A percentile compares a stretch with the other conserved stretches of the same genome.
Evolutionary conservation across 2,888 invertebrate genomes (phyloP).

Genomic region (Melanchra persicariae): DNA sequence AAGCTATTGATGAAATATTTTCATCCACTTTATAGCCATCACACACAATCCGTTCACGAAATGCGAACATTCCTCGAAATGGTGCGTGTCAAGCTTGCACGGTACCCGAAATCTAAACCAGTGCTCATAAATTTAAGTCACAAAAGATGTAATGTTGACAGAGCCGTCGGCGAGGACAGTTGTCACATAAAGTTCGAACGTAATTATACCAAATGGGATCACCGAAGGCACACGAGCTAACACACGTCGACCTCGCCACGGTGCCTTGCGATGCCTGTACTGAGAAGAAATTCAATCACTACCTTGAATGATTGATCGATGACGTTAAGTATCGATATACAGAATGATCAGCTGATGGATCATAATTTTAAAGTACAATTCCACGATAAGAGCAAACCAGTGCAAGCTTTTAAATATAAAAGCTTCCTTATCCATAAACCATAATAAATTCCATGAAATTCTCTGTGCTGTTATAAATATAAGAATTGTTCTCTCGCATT

Average conservation of each 20-base stretch:
- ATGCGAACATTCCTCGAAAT: slow-evolving; percentile 8
- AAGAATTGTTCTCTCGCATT: background rate
- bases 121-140: slow-evolving; percentile 50
- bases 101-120: slow-evolving; percentile 38
- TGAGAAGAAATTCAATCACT: slow-evolving; percentile 84
- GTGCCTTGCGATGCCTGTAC: slow-evolving; percentile 73
- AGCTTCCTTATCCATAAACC: slow-evolving; percentile 35
- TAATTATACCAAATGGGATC: slow-evolving; percentile 89
- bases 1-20: slow-evolving; percentile 18
- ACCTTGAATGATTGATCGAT: slow-evolving; percentile 78
- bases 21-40: slow-evolving; percentile 14
- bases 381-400: slow-evolving; percentile 5
- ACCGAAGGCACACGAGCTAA: slow-evolving; percentile 85
- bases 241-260: slow-evolving; percentile 83
- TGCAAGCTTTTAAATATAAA: slow-evolving; percentile 5
- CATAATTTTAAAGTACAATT: slow-evolving; percentile 14
- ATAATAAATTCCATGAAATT: slow-evolving; percentile 1
- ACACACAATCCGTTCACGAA: background rate
- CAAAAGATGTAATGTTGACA: slow-evolving; percentile 66
- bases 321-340: slow-evolving; percentile 60
- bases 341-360: slow-evolving; percentile 1
- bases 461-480: background rate
- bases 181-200: slow-evolving; percentile 82
- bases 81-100: background rate
- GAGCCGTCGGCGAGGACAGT: slow-evolving; percentile 84